Evolutionary conservation across 2,797 vertebrate genomes (phyloP).

Genomic region (Dendrocincla fuliginosa): DNA sequence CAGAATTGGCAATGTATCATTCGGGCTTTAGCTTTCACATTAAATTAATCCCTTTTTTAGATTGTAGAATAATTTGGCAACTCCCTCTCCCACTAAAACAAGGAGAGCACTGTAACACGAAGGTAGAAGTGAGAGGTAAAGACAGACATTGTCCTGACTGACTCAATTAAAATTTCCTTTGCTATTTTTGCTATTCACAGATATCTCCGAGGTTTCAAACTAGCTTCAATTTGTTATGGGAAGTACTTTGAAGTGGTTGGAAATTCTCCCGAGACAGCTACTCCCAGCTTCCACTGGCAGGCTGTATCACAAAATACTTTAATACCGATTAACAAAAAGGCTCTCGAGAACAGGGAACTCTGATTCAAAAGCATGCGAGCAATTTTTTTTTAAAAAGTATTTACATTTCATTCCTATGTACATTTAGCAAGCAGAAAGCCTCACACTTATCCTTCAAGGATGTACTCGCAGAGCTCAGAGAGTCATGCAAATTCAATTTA

Average conservation of each 20-base stretch:
- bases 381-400: background rate
- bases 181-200: background rate
- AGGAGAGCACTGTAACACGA: background rate
- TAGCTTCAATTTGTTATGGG: constrained; percentile 19
- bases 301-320: constrained; percentile 21
- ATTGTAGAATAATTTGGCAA: background rate
- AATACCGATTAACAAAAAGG: background rate
- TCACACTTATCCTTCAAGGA: background rate
- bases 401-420: background rate
- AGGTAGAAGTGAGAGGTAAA: background rate
- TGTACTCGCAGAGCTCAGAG: background rate
- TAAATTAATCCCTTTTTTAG: background rate
- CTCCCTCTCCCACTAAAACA: background rate
- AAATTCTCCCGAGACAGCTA: constrained; percentile 9
- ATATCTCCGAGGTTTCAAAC: background rate
- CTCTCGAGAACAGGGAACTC: background rate
- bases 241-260: constrained; percentile 27
- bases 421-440: background rate
- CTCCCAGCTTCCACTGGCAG: background rate
- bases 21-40: background rate
- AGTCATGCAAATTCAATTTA: constrained; percentile 52
- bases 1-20: background rate
- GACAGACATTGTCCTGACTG: background rate
- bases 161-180: background rate
- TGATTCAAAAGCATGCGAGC: background rate